Percentiles rank a stretch among this genome's conserved stretches.
phyloP scores from a whole-genome alignment of 2,113 vertebrate species.

The Stercorarius parasiticus region DNA sequence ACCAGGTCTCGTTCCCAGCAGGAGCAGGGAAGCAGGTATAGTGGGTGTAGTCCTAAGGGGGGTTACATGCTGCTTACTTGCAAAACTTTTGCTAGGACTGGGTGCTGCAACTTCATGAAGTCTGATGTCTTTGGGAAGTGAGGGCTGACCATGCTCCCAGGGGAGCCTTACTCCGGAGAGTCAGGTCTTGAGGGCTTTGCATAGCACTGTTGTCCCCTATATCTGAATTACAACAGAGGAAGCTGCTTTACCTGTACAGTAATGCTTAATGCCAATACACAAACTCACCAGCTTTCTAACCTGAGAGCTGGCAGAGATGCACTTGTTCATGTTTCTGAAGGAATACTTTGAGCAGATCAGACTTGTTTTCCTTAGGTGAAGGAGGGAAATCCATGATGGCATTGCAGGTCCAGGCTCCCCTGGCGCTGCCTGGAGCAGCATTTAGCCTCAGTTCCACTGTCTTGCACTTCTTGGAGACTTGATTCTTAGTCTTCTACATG shows the following conservation, averaged over 20 bases:
- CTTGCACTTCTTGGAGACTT: neutral
- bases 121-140: neutral
- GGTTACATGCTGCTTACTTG: rapidly evolving
- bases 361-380: neutral
- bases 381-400: neutral
- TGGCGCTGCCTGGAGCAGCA: neutral
- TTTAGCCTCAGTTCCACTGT: neutral
- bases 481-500: neutral
- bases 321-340: neutral
- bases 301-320: neutral
- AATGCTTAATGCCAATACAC: neutral
- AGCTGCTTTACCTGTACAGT: neutral
- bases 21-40: neutral
- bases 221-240: neutral
- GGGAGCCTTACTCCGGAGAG: neutral
- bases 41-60: neutral
- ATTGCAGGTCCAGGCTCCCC: neutral
- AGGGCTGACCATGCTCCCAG: neutral
- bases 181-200: neutral
- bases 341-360: neutral
- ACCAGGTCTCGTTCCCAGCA: neutral
- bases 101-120: neutral
- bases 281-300: neutral
- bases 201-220: rapidly evolving
- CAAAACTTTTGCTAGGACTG: neutral